Evolutionary conservation across 2,797 vertebrate genomes (phyloP).

Genomic region (Pteronotus mesoamericanus): DNA sequence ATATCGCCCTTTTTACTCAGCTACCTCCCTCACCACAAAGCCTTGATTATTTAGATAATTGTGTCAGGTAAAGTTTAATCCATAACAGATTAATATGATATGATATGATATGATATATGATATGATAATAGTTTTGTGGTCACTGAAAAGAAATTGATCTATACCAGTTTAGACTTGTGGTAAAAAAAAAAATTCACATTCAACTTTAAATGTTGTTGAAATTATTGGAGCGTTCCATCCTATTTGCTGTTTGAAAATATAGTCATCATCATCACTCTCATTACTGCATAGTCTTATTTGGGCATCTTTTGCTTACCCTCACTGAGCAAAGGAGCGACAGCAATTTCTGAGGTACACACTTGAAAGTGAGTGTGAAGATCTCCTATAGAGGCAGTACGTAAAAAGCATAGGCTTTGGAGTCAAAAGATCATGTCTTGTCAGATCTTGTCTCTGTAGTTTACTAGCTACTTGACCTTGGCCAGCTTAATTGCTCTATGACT

Average conservation of each 20-base stretch:
- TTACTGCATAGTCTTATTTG: neutral
- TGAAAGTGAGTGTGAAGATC: neutral
- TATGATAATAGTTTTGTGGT: neutral
- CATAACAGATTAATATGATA: neutral
- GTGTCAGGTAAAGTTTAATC: neutral
- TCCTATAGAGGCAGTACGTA: neutral
- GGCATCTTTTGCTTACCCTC: neutral
- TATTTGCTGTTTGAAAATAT: neutral
- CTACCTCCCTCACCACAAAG: neutral
- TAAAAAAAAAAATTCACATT: neutral
- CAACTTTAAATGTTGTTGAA: neutral
- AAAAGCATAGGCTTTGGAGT: neutral
- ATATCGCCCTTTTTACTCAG: neutral
- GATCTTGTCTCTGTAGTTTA: neutral
- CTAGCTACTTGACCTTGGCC: neutral
- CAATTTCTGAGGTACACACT: neutral
- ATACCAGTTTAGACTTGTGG: neutral
- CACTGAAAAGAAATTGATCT: neutral
- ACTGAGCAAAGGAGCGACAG: neutral
- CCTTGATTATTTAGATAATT: neutral
- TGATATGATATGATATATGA: neutral
- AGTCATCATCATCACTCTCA: neutral
- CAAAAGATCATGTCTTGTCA: neutral
- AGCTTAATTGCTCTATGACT: neutral
- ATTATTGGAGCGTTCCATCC: neutral